These are phyloP conservation scores for Epizoanthus rinbou DNA, from an alignment of 92 coral and sea anemone genomes.

Conservation along the genomic window DNA sequence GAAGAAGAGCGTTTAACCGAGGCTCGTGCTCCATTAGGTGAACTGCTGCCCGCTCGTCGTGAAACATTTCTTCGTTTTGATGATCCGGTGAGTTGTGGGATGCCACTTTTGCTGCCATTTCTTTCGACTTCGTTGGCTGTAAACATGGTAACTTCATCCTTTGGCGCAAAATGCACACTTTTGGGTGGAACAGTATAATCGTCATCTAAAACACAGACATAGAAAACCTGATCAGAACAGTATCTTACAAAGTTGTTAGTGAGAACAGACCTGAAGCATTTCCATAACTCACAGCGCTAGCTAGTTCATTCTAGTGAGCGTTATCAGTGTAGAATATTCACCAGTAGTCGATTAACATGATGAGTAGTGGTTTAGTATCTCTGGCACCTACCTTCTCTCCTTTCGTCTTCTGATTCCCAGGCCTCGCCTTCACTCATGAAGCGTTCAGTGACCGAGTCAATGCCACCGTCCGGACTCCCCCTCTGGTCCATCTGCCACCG, in stretches of 20 bases:
- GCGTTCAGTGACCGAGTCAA: conserved; percentile 86
- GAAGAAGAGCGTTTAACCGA: conserved; percentile 89
- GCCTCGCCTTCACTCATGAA: conserved; percentile 74
- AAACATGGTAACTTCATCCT: conserved; percentile 96
- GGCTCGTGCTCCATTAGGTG: conserved; percentile 64
- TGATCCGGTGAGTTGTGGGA: conserved; percentile 77
- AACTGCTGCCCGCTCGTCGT: conserved; percentile 62
- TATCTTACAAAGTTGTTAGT: background rate
- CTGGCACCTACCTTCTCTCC: conserved; percentile 48
- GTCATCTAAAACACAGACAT: background rate
- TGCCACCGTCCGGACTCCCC: conserved; percentile 80
- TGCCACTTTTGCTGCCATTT: conserved; percentile 47
- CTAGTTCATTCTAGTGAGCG: no score
- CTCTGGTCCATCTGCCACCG: conserved; percentile 75
- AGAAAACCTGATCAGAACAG: background rate
- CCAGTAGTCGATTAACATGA: no score
- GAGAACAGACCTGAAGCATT: no score
- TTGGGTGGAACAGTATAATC: conserved; percentile 54
- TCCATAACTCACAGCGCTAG: no score
- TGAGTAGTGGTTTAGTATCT: no score
- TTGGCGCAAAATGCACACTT: conserved; percentile 95
- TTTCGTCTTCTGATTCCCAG: conserved; percentile 79
- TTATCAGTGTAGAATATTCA: no score
- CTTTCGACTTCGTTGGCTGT: conserved; percentile 77
- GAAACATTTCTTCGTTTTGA: conserved; percentile 82